A percentile compares a stretch with the other conserved stretches of the same genome.
phyloP scores from a whole-genome alignment of 2,888 invertebrate species.

The Aleiodes leptofemur region DNA sequence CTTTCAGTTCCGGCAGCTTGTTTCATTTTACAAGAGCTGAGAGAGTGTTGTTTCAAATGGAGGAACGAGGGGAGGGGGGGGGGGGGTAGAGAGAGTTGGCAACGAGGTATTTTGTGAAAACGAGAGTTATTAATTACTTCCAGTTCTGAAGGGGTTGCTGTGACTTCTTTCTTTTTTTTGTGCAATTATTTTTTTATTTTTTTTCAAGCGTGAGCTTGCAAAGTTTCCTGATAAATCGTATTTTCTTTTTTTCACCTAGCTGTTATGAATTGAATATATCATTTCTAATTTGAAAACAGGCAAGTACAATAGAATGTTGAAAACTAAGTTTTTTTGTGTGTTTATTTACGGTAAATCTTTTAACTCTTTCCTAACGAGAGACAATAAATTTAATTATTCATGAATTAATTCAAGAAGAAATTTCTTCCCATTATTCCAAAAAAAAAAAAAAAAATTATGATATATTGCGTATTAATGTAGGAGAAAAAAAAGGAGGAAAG shows the following conservation, averaged over 20 bases:
- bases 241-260: neutral
- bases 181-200: neutral
- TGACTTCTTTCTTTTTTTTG: neutral
- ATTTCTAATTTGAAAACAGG: neutral
- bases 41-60: no score
- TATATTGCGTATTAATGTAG: neutral
- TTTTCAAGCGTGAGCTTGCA: neutral
- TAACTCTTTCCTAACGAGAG: neutral
- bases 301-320: no score
- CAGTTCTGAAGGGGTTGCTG: neutral
- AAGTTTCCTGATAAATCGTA: neutral
- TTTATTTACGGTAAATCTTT: no score
- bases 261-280: neutral
- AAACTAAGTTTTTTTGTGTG: no score
- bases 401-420: no score
- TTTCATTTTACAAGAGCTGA: neutral
- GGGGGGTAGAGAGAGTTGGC: no score
- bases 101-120: neutral
- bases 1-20: neutral
- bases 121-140: constrained; percentile 7
- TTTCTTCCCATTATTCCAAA: no score
- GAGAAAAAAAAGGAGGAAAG: neutral
- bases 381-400: constrained; percentile 4
- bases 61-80: no score
- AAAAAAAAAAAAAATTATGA: no score